phyloP scores from a whole-genome alignment of 2,113 vertebrate genomes.

The Chrysochloris asiatica region DNA sequence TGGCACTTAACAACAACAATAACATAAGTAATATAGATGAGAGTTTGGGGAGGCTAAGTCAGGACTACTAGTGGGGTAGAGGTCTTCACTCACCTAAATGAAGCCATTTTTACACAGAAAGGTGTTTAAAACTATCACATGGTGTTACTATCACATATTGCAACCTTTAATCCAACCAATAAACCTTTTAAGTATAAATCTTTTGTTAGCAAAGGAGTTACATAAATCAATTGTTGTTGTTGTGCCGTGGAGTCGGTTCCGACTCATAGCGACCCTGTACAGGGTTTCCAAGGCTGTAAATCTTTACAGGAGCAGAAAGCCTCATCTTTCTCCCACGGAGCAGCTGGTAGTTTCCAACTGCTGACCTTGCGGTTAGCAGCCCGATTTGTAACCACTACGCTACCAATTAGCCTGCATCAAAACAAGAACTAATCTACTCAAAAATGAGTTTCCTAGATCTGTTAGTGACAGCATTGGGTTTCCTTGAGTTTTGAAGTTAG shows the following conservation, averaged over 20 bases:
- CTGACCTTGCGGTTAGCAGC: too few relatives aligned
- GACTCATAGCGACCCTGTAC: too few relatives aligned
- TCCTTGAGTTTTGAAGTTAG: accelerated
- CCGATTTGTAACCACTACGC: too few relatives aligned
- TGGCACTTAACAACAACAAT: too few relatives aligned
- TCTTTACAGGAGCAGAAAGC: too few relatives aligned
- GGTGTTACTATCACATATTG: accelerated
- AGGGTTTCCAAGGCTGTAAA: too few relatives aligned
- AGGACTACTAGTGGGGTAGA: not conserved
- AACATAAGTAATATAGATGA: accelerated
- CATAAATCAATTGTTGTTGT: not conserved
- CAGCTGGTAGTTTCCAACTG: too few relatives aligned
- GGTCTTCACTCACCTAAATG: not conserved
- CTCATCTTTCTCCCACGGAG: too few relatives aligned
- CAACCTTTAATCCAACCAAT: not conserved
- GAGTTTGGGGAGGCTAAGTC: accelerated
- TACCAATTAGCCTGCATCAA: not conserved
- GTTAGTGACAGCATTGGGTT: accelerated
- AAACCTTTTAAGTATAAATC: not conserved
- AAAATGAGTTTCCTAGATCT: not conserved
- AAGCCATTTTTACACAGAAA: not conserved
- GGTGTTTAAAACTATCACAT: not conserved
- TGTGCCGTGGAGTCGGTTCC: too few relatives aligned
- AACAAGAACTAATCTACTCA: accelerated
- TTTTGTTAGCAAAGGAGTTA: not conserved